Evolutionary conservation across 2,888 invertebrate species (phyloP).

Genomic region (Lasioglossum figueresi): DNA sequence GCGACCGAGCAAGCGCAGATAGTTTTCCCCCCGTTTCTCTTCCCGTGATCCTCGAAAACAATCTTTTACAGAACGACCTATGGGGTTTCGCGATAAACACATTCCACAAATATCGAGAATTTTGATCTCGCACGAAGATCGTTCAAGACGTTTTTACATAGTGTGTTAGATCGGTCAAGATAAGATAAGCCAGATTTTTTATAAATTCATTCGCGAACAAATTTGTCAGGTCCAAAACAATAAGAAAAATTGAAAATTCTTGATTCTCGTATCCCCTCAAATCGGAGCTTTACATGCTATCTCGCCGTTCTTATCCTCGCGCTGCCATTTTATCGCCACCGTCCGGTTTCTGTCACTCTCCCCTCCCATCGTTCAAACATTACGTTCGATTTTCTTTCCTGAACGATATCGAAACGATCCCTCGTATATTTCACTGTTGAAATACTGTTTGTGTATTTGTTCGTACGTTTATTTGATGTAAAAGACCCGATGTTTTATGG

Average conservation of each 20-base stretch:
- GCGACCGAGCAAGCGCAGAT: constrained; percentile 11
- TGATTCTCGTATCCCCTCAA: background rate
- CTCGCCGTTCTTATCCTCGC: background rate
- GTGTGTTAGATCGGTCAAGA: too few species aligned
- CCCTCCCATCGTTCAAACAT: background rate
- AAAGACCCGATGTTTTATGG: background rate
- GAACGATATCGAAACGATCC: background rate
- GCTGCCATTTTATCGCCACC: background rate
- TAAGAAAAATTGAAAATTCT: background rate
- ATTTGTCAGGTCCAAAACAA: background rate
- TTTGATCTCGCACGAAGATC: too few species aligned
- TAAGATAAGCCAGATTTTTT: too few species aligned
- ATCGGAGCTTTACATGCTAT: background rate
- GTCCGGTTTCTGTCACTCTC: background rate
- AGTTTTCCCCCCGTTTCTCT: background rate
- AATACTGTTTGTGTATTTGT: background rate
- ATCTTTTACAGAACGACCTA: background rate
- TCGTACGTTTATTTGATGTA: background rate
- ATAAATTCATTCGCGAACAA: too few species aligned
- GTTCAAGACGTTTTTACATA: too few species aligned
- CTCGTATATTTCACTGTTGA: background rate
- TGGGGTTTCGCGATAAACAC: background rate
- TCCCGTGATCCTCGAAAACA: background rate
- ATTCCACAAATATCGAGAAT: background rate
- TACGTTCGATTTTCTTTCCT: background rate